Conservation (phyloP, 2,113 vertebrate genomes). For the Crypturellus undulatus region DNA sequence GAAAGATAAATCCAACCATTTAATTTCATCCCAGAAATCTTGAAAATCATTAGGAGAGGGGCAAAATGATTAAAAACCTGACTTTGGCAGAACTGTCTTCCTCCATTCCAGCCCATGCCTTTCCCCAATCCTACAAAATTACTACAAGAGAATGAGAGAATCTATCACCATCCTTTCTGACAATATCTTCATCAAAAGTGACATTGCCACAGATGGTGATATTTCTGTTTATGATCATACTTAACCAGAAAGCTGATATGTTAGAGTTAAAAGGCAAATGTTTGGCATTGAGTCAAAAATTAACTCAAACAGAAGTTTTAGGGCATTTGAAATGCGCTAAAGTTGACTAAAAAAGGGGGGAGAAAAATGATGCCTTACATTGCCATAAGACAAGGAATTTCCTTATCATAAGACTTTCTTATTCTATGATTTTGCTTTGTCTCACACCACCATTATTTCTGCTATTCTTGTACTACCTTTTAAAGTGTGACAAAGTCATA, state of each 20-base stretch:
- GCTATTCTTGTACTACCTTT: neutral
- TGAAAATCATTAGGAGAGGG: neutral
- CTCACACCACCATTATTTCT: neutral
- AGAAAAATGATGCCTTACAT: neutral
- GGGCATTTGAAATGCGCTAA: neutral
- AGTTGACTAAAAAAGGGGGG: neutral
- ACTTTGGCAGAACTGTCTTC: neutral
- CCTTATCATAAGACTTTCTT: neutral
- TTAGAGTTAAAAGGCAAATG: conserved; percentile 12
- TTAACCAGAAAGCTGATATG: conserved; percentile 32
- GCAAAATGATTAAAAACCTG: neutral
- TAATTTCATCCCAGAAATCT: neutral
- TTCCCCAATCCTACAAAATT: neutral
- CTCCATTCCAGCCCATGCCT: neutral
- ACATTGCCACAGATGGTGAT: conserved; percentile 32
- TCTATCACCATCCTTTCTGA: conserved; percentile 20
- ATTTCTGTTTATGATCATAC: conserved; percentile 61
- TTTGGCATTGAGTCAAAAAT: conserved; percentile 12
- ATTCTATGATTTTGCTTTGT: neutral
- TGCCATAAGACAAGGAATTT: neutral
- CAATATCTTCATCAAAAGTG: neutral
- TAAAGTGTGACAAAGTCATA: neutral
- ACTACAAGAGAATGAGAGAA: neutral
- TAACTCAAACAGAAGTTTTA: conserved; percentile 13
- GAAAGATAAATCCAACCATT: neutral